Evolutionary conservation across 1,140 invertebrate species (phyloP).

Genomic region (Hylaeus volcanicus): DNA sequence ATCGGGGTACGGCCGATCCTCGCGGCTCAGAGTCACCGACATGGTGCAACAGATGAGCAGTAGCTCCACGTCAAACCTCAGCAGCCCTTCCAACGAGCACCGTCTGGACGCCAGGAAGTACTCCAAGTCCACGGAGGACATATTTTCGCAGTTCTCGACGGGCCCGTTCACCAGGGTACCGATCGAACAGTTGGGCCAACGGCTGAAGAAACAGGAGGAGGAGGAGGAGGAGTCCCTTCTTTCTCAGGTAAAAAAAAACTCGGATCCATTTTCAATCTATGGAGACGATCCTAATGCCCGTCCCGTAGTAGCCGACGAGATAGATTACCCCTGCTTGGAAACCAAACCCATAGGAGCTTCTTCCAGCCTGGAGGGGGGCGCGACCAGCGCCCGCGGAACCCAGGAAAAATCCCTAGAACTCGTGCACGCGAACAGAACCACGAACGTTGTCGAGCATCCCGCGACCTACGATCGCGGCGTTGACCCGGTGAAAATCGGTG

Average conservation of each 20-base stretch:
- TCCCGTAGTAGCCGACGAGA: conserved; percentile 71
- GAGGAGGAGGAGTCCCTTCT: conserved; percentile 49
- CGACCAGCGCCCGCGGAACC: not conserved
- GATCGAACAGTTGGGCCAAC: conserved; percentile 16
- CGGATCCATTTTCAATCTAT: conserved; percentile 77
- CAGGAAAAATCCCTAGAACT: not conserved
- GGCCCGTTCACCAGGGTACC: conserved; percentile 20
- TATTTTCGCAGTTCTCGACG: conserved; percentile 17
- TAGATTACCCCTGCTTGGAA: conserved; percentile 78
- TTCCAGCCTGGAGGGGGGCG: conserved; percentile 50
- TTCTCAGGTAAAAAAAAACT: conserved; percentile 81
- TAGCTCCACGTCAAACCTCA: conserved; percentile 57
- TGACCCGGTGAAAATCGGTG: conserved; percentile 44
- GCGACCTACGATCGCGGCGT: not conserved
- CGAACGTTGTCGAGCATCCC: not conserved
- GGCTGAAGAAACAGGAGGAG: conserved; percentile 11
- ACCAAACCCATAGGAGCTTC: conserved; percentile 72
- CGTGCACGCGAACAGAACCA: not conserved
- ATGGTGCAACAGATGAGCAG: conserved; percentile 53
- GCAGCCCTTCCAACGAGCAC: not conserved
- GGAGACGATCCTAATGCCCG: conserved; percentile 69
- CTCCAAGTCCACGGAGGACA: conserved; percentile 62
- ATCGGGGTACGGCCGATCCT: conserved; percentile 29
- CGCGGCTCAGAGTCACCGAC: conserved; percentile 55
- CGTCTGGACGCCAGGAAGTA: conserved; percentile 29